Percentiles rank a stretch among this genome's conserved stretches.
Conservation (phyloP, 2,113 vertebrate species). For the Sturnus vulgaris region DNA sequence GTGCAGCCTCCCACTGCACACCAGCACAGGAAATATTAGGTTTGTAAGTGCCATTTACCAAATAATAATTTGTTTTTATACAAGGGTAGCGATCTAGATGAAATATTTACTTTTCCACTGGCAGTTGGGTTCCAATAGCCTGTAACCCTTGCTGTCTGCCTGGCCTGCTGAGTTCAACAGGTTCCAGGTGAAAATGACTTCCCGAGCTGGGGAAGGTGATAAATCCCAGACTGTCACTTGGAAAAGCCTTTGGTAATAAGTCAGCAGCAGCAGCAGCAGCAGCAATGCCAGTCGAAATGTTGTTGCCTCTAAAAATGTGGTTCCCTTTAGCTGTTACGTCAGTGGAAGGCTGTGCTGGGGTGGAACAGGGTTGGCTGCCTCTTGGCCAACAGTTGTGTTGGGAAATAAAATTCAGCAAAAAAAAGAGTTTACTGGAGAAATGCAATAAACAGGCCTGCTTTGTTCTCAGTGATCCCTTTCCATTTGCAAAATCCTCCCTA, state of each 20-base stretch:
- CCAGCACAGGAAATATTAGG: slow-evolving; percentile 40
- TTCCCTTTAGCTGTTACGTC: neutral
- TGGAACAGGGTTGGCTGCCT: neutral
- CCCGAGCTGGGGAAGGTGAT: slow-evolving; percentile 6
- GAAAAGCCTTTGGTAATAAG: neutral
- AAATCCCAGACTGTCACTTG: slow-evolving; percentile 34
- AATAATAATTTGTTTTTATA: slow-evolving; percentile 32
- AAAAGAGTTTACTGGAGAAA: neutral
- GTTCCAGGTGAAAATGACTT: slow-evolving; percentile 37
- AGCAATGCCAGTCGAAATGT: neutral
- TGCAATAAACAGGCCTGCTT: neutral
- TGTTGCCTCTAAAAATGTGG: neutral
- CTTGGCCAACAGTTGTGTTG: neutral
- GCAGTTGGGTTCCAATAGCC: slow-evolving; percentile 10
- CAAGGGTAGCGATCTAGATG: neutral
- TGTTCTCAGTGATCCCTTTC: neutral
- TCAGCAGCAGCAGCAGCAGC: slow-evolving; percentile 2
- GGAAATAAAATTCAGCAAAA: neutral
- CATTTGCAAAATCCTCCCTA: neutral
- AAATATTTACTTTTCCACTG: slow-evolving; percentile 27
- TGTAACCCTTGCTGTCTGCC: slow-evolving; percentile 9
- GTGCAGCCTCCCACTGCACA: slow-evolving; percentile 32
- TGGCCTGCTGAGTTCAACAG: slow-evolving; percentile 32
- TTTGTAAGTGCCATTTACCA: slow-evolving; percentile 43
- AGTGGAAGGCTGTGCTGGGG: neutral